Evolutionary conservation across 2,797 vertebrate species (phyloP), one percentile per base, ranked within the genome.

Genomic region (Discoglossus pictus): DNA sequence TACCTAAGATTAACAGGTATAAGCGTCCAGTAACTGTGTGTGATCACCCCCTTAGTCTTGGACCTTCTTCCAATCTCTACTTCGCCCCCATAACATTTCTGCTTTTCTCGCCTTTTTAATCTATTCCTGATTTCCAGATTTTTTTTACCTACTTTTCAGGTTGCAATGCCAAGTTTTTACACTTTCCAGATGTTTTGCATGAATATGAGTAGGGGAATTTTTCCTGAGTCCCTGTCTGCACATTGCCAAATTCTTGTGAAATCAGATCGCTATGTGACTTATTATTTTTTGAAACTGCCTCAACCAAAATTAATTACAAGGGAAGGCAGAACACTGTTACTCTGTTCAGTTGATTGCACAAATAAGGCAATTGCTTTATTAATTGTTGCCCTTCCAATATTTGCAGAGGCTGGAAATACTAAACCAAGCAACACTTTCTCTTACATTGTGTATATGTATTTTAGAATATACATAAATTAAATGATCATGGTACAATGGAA

Each of bases 191-290:
- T 51, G 47, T 51, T 51, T 24, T 4, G 23, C 2, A n/a, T 47
- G 44, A 47, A 47, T 47, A 47, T 23, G 44, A 47, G 44, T 47
- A 8, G 20, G 47, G 47, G 47, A 51, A 51, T 31, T 25, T 15
- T 51, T 15, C 20, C 47, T 9, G 1, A 31, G 25, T 51, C 47
- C 25, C 47, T 51, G 13, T 51, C 15, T 51, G 47, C 47, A 9
- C 12, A 31, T 31, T 51, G 47, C 47, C 47, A 51, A 51, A 16
- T 51, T 51, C 47, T 51, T 51, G 23, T 51, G 47, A 51, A 51
- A 51, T 51, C 47, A 25, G 47, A 51, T 27, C 23, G 2, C 21
- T 51, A 51, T 51, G 24, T 17, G 25, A n/a, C 47, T 51, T 31
- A 51, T 51, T 51, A 51, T 31, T n/a, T 51, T 51, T 16, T 51